Conservation (phyloP, 2,797 vertebrate genomes). For the Esox masquinongy region DNA sequence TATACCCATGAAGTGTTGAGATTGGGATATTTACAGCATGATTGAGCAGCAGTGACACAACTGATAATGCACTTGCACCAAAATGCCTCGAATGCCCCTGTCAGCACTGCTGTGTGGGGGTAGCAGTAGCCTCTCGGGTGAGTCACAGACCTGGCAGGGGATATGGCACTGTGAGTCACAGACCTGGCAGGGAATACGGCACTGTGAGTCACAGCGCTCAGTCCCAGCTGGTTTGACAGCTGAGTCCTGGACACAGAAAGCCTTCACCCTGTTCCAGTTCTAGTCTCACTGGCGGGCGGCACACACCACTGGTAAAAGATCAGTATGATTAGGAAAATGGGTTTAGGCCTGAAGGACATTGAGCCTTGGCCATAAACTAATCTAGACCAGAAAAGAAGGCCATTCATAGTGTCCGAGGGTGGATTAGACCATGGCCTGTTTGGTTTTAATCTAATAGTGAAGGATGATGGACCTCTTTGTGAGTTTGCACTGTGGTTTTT, state of each 20-base stretch:
- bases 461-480: neutral
- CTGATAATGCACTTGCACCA: neutral
- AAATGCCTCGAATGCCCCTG: neutral
- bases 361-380: neutral
- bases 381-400: neutral
- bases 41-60: neutral
- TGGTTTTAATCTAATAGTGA: neutral
- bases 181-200: neutral
- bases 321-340: neutral
- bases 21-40: neutral
- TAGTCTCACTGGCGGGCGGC: neutral
- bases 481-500: neutral
- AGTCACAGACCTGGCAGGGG: neutral
- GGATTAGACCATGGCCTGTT: neutral
- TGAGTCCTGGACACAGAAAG: neutral
- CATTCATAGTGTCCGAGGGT: neutral
- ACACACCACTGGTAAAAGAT: neutral
- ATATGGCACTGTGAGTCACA: too few species aligned
- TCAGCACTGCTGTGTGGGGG: neutral
- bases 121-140: neutral
- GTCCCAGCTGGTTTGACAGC: constrained; percentile 9
- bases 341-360: neutral
- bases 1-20: neutral
- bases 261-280: neutral
- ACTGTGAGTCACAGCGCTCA: constrained; percentile 6